phyloP scores from a whole-genome alignment of 2,888 invertebrate species.

The Horisme vitalbata region DNA sequence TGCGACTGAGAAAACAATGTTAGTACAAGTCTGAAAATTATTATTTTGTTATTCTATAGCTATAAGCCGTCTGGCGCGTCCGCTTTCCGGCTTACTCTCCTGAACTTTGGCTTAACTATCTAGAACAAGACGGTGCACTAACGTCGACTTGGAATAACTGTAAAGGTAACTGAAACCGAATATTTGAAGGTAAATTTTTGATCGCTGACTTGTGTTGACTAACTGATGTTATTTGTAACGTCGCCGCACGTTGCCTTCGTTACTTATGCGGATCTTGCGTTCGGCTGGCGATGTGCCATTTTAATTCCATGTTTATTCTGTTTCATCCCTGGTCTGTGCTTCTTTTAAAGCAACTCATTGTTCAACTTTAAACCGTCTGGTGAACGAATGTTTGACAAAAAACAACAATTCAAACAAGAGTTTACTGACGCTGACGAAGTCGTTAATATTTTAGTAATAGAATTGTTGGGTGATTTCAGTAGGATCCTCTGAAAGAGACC shows the following conservation, averaged over 20 bases:
- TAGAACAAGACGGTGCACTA: constrained; percentile 31
- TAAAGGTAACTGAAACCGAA: constrained; percentile 24
- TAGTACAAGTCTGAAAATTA: constrained; percentile 27
- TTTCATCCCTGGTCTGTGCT: too few species aligned
- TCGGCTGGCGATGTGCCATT: not conserved
- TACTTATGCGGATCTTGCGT: too few species aligned
- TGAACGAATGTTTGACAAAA: too few species aligned
- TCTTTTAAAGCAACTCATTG: too few species aligned
- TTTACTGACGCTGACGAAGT: too few species aligned
- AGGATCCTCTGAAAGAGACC: too few species aligned
- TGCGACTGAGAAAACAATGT: constrained; percentile 23
- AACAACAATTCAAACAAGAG: too few species aligned
- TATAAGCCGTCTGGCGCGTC: constrained; percentile 31
- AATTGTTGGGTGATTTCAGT: too few species aligned
- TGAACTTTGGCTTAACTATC: constrained; percentile 36
- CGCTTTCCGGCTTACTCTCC: constrained; percentile 35
- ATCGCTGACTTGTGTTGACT: constrained; percentile 6
- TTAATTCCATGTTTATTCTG: constrained; percentile 5
- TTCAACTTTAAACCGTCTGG: too few species aligned
- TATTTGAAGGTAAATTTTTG: constrained; percentile 5
- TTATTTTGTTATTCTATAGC: constrained; percentile 33
- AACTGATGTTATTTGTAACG: too few species aligned
- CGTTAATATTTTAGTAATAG: too few species aligned
- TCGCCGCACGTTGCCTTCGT: too few species aligned
- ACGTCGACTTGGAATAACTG: constrained; percentile 20